Conservation (phyloP, 2,113 vertebrate genomes). For the Chlamydotis undulata region DNA sequence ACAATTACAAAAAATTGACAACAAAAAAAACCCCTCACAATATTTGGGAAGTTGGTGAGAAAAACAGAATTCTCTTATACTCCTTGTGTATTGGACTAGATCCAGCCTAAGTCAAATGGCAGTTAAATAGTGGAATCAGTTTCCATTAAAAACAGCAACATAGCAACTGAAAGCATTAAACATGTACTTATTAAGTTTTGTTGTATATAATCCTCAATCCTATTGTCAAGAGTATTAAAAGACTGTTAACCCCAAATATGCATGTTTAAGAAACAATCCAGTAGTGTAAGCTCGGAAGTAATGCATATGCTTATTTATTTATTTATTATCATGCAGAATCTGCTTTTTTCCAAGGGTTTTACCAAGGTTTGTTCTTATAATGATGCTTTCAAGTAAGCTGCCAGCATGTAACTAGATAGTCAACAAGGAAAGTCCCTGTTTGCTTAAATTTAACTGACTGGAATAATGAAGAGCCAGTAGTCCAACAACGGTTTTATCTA, state of each 20-base stretch:
- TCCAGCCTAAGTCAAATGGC: not conserved
- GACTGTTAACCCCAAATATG: not conserved
- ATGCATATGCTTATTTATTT: not conserved
- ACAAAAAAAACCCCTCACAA: not conserved
- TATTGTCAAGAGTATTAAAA: not conserved
- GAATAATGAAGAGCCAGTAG: not conserved
- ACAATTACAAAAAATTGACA: not conserved
- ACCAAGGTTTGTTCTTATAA: not conserved
- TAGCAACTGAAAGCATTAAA: not conserved
- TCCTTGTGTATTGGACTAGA: not conserved
- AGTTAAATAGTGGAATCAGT: not conserved
- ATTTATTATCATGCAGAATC: not conserved
- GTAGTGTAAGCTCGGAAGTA: not conserved
- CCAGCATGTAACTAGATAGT: not conserved
- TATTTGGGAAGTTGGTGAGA: not conserved
- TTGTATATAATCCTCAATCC: not conserved
- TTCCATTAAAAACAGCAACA: not conserved
- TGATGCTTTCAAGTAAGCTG: not conserved
- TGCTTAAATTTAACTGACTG: not conserved
- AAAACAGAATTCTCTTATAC: not conserved
- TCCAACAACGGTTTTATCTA: not conserved
- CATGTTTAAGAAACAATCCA: not conserved
- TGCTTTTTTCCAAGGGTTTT: not conserved
- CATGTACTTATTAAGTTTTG: not conserved
- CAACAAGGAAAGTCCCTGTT: not conserved